Percentiles rank a stretch among this genome's conserved stretches.
These are phyloP conservation scores for Temnothorax curvispinosus DNA, from an alignment of 1,140 invertebrate species.

Conservation along the genomic window DNA sequence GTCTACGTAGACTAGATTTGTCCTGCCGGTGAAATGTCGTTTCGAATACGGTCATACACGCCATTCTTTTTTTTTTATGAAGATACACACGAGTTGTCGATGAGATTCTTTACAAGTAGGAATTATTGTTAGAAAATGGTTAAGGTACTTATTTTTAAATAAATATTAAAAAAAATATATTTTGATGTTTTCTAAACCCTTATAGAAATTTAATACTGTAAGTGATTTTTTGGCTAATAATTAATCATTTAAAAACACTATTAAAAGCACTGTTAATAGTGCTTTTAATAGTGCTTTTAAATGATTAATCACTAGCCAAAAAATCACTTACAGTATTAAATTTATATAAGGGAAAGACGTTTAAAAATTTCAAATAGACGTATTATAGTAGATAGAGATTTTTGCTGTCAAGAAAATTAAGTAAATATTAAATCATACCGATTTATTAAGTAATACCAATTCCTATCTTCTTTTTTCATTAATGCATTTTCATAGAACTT, in stretches of 20 bases:
- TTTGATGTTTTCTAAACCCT: background rate
- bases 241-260: too few relatives aligned
- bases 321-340: too few relatives aligned
- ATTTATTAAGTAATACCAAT: background rate
- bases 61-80: background rate
- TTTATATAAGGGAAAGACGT: too few relatives aligned
- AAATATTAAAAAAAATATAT: background rate
- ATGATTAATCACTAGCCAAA: too few relatives aligned
- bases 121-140: background rate
- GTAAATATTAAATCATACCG: background rate
- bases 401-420: background rate
- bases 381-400: background rate
- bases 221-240: too few relatives aligned
- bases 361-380: background rate
- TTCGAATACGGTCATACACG: background rate
- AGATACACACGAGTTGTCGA: background rate
- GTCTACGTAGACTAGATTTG: slow-evolving; percentile 10
- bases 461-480: background rate
- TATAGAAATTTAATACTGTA: too few relatives aligned
- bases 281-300: too few relatives aligned
- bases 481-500: background rate
- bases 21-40: background rate
- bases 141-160: background rate
- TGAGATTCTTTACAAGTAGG: background rate
- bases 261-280: too few relatives aligned